A percentile compares a stretch with the other conserved stretches of the same genome.
Evolutionary conservation across 2,888 invertebrate species (phyloP).

Genomic region (Drosophila ezoana): DNA sequence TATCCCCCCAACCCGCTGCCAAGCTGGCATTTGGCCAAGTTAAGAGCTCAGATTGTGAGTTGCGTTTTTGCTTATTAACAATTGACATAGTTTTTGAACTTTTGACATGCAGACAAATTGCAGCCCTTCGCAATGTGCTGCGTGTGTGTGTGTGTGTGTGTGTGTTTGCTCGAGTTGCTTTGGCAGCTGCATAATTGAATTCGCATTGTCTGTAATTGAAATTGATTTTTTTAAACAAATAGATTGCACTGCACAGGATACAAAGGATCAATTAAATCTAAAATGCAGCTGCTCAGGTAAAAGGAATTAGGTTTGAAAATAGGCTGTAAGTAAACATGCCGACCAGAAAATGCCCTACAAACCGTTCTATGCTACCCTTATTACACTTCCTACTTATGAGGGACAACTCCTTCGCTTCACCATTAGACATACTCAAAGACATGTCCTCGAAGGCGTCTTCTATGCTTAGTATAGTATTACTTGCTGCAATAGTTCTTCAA

Average conservation of each 20-base stretch:
- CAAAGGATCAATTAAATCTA: background rate
- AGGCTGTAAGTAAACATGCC: no score
- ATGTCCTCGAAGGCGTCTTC: no score
- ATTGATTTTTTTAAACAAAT: background rate
- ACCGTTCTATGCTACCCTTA: no score
- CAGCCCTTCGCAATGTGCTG: background rate
- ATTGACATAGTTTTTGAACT: conserved; percentile 56
- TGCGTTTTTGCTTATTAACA: conserved; percentile 44
- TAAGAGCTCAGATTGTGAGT: conserved; percentile 18
- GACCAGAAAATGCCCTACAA: no score
- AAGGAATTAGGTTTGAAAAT: no score
- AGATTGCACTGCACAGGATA: no score
- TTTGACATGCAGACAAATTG: conserved; percentile 50
- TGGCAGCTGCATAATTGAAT: conserved; percentile 26
- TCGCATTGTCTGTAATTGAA: conserved; percentile 3
- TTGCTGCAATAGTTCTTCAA: no score
- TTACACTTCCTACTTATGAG: no score
- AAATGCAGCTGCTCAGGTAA: no score
- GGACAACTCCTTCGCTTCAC: no score
- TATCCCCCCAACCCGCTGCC: conserved; percentile 1
- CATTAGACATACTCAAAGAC: no score
- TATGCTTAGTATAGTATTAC: no score
- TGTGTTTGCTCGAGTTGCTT: conserved; percentile 1
- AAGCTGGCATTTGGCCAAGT: conserved; percentile 39
- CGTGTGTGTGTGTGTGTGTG: background rate